Evolutionary conservation across 2,113 vertebrate species (phyloP).

Genomic region (Drymodes brunneopygia): DNA sequence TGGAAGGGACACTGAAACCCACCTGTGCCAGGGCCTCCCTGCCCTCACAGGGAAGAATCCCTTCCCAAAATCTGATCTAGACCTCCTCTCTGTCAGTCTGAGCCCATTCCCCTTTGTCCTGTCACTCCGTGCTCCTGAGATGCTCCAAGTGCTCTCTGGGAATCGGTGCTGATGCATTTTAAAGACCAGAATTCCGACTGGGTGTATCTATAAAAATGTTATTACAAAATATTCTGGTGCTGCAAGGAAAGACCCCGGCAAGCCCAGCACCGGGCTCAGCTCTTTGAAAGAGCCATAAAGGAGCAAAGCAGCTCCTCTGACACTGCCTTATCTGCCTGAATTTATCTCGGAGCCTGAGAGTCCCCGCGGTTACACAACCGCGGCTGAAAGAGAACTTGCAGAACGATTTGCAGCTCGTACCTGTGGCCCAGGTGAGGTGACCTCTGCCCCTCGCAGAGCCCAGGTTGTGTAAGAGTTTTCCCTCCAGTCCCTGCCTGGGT

Average conservation of each 20-base stretch:
- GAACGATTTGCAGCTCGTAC: neutral
- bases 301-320: neutral
- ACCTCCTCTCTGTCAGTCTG: neutral
- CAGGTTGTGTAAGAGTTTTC: neutral
- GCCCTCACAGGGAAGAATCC: no score
- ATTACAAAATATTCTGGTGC: neutral
- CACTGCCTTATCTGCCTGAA: constrained; percentile 15
- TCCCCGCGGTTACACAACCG: neutral
- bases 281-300: neutral
- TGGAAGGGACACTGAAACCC: neutral
- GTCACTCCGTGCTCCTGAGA: neutral
- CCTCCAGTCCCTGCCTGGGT: neutral
- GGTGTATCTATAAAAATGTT: fast-evolving
- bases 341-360: neutral
- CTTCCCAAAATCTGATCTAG: neutral
- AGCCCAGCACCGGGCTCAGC: neutral
- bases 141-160: neutral
- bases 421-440: neutral
- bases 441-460: neutral
- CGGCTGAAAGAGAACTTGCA: neutral
- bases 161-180: neutral
- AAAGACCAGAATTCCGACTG: neutral
- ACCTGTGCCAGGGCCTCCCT: neutral
- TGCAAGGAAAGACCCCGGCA: neutral
- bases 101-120: neutral